Conservation (phyloP, 2,888 invertebrate genomes). For the Alloplasta piceator region DNA sequence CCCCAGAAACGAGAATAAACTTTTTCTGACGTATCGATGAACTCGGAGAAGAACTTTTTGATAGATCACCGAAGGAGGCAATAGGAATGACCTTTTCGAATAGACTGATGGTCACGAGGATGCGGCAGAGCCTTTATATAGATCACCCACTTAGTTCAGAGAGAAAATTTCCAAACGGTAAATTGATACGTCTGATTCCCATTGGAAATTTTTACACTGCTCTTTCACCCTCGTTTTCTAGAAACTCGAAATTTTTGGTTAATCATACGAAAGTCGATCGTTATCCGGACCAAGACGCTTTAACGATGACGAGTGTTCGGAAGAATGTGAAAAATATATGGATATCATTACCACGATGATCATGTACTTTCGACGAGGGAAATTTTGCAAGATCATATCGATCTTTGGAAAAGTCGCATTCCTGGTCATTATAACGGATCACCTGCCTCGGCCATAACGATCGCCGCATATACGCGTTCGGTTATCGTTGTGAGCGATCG, state of each 20-base stretch:
- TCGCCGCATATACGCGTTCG: not conserved
- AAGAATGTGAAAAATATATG: no score
- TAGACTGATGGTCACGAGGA: slow-evolving; percentile 22
- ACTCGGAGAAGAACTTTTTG: slow-evolving; percentile 3
- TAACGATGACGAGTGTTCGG: not conserved
- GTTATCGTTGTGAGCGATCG: slow-evolving; percentile 36
- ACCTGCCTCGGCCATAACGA: no score
- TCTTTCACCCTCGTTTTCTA: not conserved
- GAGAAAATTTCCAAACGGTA: not conserved
- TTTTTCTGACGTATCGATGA: no score
- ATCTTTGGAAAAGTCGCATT: not conserved
- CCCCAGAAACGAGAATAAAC: no score
- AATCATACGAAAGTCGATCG: no score
- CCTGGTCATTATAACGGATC: slow-evolving; percentile 1
- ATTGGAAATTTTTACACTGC: no score
- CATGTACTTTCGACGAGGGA: not conserved
- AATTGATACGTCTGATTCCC: no score
- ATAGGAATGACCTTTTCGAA: not conserved
- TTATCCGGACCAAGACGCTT: no score
- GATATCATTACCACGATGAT: no score
- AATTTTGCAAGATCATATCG: not conserved
- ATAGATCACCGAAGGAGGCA: slow-evolving; percentile 7
- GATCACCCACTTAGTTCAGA: not conserved
- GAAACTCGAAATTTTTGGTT: no score
- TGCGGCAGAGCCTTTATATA: slow-evolving; percentile 35